Evolutionary conservation across 2,888 invertebrate genomes (phyloP), one percentile per base, ranked within the genome.

Genomic region (Hedya salicella): DNA sequence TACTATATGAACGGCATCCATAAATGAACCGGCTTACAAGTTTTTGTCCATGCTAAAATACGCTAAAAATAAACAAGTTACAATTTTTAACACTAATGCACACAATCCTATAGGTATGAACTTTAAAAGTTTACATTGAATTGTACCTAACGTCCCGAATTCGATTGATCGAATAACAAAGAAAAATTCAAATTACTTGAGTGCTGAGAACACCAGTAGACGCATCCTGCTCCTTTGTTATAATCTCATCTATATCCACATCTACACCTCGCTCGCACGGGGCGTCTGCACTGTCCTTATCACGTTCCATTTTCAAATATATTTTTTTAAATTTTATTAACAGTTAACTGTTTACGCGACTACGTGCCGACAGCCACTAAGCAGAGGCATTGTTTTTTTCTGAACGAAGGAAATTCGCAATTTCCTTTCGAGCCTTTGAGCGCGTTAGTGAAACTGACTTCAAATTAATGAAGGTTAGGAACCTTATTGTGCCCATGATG

Each of bases 191-290:
- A 80, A 74, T 81, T 85, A 87, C 85, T 70, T 79, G 76, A 68
- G 82, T 82, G 70, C 76, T 80, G 53, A 86, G 75, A 59, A 83
- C 78, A 67, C 83, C 87, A 64, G 83, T 86, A 0, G 77, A 70
- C 3, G 80, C 86, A 68, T 81, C 84, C 50, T 85, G 81, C 49
- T 79, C 77, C 71, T 75, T 78, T 6, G 61, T 75, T 53, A 73
- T 74, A 46, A 78, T 78, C 68, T 85, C 85, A 46, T 85, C 85
- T 50, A 82, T 76, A 54, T 78, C 78, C 39, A 78, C 77, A 61
- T 78, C 75, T 2, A 76, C 73, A 48, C 59, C 70, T 13, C 72
- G 71, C 39, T 48, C 46, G 16, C 39, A 21, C 11, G 59, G 59
- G 11, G 17, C 48, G 68, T 69, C 70, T 3, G 68, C 74, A 68